Evolutionary conservation across 2,888 invertebrate species (phyloP).

Genomic region (Patella depressa): DNA sequence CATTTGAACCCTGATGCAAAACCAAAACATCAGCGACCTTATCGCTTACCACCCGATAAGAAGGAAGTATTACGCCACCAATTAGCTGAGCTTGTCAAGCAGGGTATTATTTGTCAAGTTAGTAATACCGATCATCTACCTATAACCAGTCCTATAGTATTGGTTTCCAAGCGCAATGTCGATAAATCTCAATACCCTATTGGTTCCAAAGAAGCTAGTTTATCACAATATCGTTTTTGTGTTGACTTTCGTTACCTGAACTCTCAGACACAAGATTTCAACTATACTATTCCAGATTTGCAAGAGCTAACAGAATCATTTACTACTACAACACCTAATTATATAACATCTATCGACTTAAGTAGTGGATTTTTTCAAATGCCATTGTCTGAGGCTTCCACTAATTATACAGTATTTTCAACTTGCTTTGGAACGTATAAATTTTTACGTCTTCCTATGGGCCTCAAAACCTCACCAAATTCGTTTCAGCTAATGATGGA

Average conservation of each 20-base stretch:
- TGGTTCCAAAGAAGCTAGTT: conserved; percentile 24
- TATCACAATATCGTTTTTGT: conserved; percentile 21
- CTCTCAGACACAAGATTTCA: conserved; percentile 33
- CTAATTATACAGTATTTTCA: conserved; percentile 33
- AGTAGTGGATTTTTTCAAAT: conserved; percentile 38
- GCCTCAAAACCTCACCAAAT: conserved; percentile 33
- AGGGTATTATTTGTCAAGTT: conserved; percentile 26
- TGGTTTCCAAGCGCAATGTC: conserved; percentile 27
- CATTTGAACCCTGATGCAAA: neutral
- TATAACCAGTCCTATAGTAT: conserved; percentile 31
- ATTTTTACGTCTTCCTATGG: conserved; percentile 37
- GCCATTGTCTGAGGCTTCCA: conserved; percentile 14
- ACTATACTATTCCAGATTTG: conserved; percentile 29
- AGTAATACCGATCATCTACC: conserved; percentile 27
- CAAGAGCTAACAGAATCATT: conserved; percentile 40
- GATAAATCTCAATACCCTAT: neutral
- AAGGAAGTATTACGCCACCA: conserved; percentile 28
- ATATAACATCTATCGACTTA: conserved; percentile 35
- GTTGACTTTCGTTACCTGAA: conserved; percentile 27
- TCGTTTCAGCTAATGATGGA: conserved; percentile 40
- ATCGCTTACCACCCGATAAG: conserved; percentile 31
- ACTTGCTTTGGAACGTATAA: conserved; percentile 36
- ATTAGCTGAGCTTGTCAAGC: conserved; percentile 26
- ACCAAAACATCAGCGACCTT: conserved; percentile 16
- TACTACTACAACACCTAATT: conserved; percentile 32